These are phyloP conservation scores for Anniella stebbinsi DNA, from an alignment of 2,797 vertebrate species.

Conservation along the genomic window DNA sequence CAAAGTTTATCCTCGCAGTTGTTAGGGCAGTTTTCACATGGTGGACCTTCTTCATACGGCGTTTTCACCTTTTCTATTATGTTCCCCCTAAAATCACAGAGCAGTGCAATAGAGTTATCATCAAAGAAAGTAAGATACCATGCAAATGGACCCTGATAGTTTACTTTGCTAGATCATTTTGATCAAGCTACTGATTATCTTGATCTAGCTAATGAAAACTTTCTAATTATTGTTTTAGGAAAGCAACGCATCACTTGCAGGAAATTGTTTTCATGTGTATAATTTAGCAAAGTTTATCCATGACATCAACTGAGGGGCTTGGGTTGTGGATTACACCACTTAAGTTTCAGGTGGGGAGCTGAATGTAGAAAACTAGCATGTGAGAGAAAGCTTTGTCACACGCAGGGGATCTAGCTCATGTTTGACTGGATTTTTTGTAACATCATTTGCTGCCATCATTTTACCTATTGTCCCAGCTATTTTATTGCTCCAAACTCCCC, in stretches of 20 bases:
- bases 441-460: too few relatives aligned
- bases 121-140: not conserved
- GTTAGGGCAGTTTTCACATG: slow-evolving; percentile 62
- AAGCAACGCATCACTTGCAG: not conserved
- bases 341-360: not conserved
- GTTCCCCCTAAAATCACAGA: slow-evolving; percentile 66
- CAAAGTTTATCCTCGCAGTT: slow-evolving; percentile 61
- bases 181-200: not conserved
- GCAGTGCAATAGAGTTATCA: not conserved
- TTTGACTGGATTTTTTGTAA: too few relatives aligned
- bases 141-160: not conserved
- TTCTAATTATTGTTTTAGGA: not conserved
- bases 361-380: not conserved
- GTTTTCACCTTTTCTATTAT: not conserved
- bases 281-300: not conserved
- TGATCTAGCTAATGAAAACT: too few relatives aligned
- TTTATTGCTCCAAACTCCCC: too few relatives aligned
- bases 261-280: not conserved
- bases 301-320: not conserved
- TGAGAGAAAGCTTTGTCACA: not conserved
- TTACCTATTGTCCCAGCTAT: too few relatives aligned
- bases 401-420: too few relatives aligned
- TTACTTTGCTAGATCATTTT: not conserved
- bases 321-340: not conserved
- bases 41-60: slow-evolving; percentile 57